Conservation (phyloP, 2,113 vertebrate genomes). For the Pseudois nayaur region DNA sequence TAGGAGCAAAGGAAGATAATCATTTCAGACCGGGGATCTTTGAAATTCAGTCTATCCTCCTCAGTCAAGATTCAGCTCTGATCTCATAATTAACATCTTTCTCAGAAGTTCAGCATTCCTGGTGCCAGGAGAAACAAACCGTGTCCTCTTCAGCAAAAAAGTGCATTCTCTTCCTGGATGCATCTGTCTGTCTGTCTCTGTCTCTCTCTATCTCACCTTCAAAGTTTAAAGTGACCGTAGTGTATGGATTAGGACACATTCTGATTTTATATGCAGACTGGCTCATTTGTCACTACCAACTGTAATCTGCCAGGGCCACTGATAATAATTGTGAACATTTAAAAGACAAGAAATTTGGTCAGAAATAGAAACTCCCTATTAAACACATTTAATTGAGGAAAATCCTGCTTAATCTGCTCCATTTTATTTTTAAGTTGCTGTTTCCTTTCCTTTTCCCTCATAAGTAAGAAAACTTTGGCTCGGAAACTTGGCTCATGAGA, state of each 20-base stretch:
- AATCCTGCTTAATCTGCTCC: not conserved
- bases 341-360: not conserved
- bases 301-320: not conserved
- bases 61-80: not conserved
- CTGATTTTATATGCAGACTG: not conserved
- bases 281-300: not conserved
- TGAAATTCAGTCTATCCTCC: not conserved
- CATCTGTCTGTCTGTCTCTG: not conserved
- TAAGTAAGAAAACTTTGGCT: constrained; percentile 21
- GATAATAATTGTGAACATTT: not conserved
- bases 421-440: not conserved
- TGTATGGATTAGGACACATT: not conserved
- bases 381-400: not conserved
- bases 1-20: not conserved
- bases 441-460: not conserved
- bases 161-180: not conserved
- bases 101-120: not conserved
- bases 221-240: not conserved
- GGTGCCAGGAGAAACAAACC: not conserved
- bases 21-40: not conserved
- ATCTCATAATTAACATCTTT: not conserved
- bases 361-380: not conserved
- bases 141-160: not conserved
- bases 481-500: not conserved
- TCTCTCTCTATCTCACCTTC: not conserved